Evolutionary conservation across 2,888 invertebrate species (phyloP).

Genomic region (Oligia strigilis): DNA sequence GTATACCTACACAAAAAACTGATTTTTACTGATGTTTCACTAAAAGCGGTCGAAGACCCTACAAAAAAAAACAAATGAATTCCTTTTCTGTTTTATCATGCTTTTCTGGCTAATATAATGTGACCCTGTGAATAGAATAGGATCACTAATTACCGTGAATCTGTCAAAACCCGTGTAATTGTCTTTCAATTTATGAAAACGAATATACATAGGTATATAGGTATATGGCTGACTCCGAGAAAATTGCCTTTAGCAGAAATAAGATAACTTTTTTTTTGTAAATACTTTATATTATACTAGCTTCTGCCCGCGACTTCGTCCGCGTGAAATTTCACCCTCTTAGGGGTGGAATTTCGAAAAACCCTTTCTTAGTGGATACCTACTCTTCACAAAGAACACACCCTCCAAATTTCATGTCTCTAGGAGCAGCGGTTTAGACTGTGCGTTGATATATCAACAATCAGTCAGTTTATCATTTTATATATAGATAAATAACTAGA

Average conservation of each 20-base stretch:
- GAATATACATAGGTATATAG: neutral
- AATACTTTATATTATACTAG: slow-evolving; percentile 22
- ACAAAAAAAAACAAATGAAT: neutral
- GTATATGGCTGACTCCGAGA: neutral
- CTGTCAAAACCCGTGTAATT: neutral
- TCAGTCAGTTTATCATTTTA: too few relatives aligned
- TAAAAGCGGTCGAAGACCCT: neutral
- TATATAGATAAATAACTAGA: neutral
- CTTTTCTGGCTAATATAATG: neutral
- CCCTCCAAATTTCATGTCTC: too few relatives aligned
- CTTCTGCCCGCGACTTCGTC: too few relatives aligned
- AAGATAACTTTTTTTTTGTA: slow-evolving; percentile 28
- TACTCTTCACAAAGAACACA: too few relatives aligned
- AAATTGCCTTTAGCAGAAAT: slow-evolving; percentile 30
- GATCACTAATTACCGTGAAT: neutral
- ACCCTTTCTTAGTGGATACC: too few relatives aligned
- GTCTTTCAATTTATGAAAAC: neutral
- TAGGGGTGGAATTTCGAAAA: too few relatives aligned
- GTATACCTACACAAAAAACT: neutral
- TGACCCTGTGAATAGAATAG: neutral
- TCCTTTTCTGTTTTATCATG: neutral
- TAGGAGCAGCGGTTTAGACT: too few relatives aligned
- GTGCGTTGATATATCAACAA: too few relatives aligned
- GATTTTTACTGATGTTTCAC: too few relatives aligned
- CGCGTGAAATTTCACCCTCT: too few relatives aligned